phyloP scores from a whole-genome alignment of 2,797 vertebrate genomes.

The Galagoides demidoff region DNA sequence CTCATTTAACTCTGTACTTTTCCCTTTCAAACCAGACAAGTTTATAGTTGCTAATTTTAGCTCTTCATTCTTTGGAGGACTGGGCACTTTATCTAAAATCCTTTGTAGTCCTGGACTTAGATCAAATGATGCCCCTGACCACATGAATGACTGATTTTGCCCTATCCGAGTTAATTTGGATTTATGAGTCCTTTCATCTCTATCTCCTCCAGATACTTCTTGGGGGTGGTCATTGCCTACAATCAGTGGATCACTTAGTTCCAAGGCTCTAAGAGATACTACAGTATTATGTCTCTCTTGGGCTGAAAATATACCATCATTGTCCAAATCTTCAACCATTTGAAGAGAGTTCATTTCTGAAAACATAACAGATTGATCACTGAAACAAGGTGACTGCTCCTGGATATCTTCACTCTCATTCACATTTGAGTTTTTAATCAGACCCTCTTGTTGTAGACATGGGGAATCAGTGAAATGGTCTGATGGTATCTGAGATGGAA shows the following conservation, averaged over 20 bases:
- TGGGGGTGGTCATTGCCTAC: not conserved
- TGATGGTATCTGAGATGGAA: constrained; percentile 60
- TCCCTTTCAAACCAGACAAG: constrained; percentile 56
- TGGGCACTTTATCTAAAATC: constrained; percentile 93
- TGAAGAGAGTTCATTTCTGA: constrained; percentile 92
- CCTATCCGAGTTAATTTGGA: constrained; percentile 58
- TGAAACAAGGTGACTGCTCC: constrained; percentile 86
- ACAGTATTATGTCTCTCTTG: constrained; percentile 37
- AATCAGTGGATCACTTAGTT: constrained; percentile 54
- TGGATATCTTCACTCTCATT: constrained; percentile 50
- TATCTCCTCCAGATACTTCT: constrained; percentile 45
- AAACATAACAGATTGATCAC: constrained; percentile 90
- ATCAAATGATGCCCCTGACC: constrained; percentile 83
- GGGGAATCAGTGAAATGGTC: constrained; percentile 18
- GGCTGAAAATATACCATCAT: constrained; percentile 31
- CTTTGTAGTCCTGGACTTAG: constrained; percentile 94
- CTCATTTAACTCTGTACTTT: constrained; percentile 76
- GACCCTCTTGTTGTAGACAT: constrained; percentile 58
- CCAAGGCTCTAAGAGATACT: constrained; percentile 46
- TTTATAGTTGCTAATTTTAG: constrained; percentile 30
- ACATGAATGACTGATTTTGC: constrained; percentile 68
- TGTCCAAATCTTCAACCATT: constrained; percentile 88
- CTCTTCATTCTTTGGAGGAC: constrained; percentile 85
- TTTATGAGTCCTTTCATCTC: constrained; percentile 69
- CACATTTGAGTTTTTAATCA: constrained; percentile 35